Base-by-base conservation (phyloP, 1,140 invertebrate genomes). In the Hirudo medicinalis region DNA sequence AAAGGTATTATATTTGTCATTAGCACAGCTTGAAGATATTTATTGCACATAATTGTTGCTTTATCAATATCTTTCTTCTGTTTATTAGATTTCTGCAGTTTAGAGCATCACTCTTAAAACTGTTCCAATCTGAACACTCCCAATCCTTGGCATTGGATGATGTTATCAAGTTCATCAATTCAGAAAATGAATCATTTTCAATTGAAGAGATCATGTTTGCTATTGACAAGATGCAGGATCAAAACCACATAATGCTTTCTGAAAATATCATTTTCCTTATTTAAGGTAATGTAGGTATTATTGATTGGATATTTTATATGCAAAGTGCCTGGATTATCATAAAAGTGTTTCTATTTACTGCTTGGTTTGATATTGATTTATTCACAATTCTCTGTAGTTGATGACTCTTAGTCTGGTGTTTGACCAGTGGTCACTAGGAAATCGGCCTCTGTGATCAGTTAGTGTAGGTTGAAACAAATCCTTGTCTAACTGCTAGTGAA, bases 181-280 rank as follows among this genome's bases (percentile, higher is more conserved):
- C 76, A 53, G 76, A 80, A 55, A 73, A 78, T 71, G 1, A 71
- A 17, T 81, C 84, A 70, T 79, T 25, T 94, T 92, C 79, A 83
- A 84, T 3, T 76, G 84, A 19, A 86, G 82, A 20, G 92, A 97
- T 84, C 85, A 94, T 9, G 81, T 85, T 55, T 86, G 92, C 91
- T 1, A 83, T 97, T 17, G 82, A 88, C 19, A 85, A 84, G 71
- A 93, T 97, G 92, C 89, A 88, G 25, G 88, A 90, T 55, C 90
- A 89, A 67, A 95, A 94, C 83, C 89, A 93, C 80, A 86, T 97
- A 29, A 94, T 96, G 91, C 83, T 92, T 71, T 87, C 91, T 0
- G 91, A 94, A 79, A 88, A 89, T 74, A 88, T 91, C 74, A 85
- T 95, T n/a, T 91, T 92, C 79, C 66, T 75, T 27, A 74, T 72